Evolutionary conservation across 2,797 vertebrate species (phyloP).

Genomic region (Streptopelia turtur): DNA sequence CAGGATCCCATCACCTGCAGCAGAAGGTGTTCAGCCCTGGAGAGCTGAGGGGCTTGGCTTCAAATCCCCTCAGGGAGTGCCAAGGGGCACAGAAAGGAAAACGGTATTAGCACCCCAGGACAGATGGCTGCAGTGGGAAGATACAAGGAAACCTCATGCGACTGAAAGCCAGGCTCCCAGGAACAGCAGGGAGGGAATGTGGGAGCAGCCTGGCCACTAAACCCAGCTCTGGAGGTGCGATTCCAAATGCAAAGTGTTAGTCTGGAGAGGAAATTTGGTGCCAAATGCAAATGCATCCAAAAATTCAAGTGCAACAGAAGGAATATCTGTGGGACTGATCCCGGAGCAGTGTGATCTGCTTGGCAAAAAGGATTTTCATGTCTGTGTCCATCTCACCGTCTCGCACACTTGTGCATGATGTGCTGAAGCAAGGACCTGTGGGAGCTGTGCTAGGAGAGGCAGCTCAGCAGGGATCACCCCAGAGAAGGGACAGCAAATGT

Average conservation of each 20-base stretch:
- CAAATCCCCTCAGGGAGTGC: too few species aligned
- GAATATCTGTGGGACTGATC: conserved; percentile 20
- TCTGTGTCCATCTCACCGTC: not conserved
- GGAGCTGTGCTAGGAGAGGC: not conserved
- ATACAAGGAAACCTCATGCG: not conserved
- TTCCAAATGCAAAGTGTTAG: conserved; percentile 52
- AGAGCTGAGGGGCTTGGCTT: too few species aligned
- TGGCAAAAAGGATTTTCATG: conserved; percentile 5
- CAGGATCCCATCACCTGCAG: too few species aligned
- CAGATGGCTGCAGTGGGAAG: conserved; percentile 6
- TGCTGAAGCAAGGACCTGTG: not conserved
- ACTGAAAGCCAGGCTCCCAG: not conserved
- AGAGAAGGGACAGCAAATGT: rapidly evolving
- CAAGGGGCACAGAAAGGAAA: too few species aligned
- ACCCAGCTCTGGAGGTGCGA: conserved; percentile 32
- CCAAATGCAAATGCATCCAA: conserved; percentile 56
- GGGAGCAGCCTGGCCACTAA: conserved; percentile 64
- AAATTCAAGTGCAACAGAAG: conserved; percentile 57
- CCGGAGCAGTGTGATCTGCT: conserved; percentile 1
- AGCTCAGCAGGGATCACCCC: not conserved
- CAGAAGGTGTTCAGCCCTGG: too few species aligned
- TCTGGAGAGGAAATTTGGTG: conserved; percentile 48
- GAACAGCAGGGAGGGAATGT: not conserved
- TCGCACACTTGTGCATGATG: not conserved
- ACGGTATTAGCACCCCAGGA: not conserved